Base-by-base conservation (phyloP, 2,113 vertebrate species). In the Suricata suricatta region DNA sequence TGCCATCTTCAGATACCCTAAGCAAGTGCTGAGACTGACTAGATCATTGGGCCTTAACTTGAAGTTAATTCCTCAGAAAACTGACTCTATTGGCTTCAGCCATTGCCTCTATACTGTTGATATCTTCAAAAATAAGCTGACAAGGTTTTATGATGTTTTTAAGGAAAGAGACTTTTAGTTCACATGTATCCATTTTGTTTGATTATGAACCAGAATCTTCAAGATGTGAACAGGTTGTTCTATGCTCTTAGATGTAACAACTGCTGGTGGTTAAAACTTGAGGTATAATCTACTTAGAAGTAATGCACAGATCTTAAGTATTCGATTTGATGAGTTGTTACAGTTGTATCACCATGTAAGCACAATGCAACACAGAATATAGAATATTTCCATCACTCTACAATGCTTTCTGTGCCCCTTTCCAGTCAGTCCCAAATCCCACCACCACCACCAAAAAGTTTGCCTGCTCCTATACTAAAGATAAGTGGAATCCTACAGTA, bases 231-330 rank as follows among this genome's bases (percentile, higher is more conserved):
- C 47, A 54, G 63, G 17, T 90, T 88, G 41, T 92, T 95, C 54
- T 77, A 0, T 76, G n/a, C 25, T 41, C 33, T 80, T 66, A 72
- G 52, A 69, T 11, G 74, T 47, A 80, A n/a, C 47, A 84, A 41
- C 38, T 80, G 80, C 79, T 1, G 50, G 60, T 52, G 29, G 77
- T 88, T 87, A 87, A 88, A 95, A 77, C 68, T 68, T 76, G 29
- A 95, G 10, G 74, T 77, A 41, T 88, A 88, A 88, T 94, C 92
- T 95, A 80, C 9, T 88, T 76, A 31, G 35, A 68, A 5, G 88
- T 80, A 89, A 72, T 90, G 15, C 5, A 86, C 91, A 96, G 35
- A 81, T 66, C 86, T 35, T 52, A 90, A 64, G 4, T 85, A n/a
- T 50, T 84, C 76, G n/a, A 2, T 47, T 50, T 82, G 68, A 81